A percentile compares a stretch with the other conserved stretches of the same genome.
phyloP scores from a whole-genome alignment of 2,797 vertebrate species.

The Ceyx erithaca region DNA sequence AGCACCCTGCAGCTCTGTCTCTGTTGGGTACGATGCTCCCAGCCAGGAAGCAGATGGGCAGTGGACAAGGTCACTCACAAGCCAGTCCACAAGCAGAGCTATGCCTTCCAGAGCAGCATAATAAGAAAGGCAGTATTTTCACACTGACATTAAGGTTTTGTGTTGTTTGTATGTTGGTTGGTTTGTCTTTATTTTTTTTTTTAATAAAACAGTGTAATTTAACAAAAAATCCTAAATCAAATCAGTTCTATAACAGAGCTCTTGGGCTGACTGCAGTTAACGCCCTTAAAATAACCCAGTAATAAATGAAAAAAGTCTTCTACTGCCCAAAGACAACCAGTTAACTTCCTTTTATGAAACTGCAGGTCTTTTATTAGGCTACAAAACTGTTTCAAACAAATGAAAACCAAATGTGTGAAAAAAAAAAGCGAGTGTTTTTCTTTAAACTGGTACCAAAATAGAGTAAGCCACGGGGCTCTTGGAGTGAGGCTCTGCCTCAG shows the following conservation, averaged over 20 bases:
- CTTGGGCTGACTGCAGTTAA: slow-evolving; percentile 43
- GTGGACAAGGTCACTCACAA: not conserved
- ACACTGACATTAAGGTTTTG: not conserved
- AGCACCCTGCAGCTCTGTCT: not conserved
- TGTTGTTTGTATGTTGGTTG: too few species aligned
- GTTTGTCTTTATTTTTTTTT: too few species aligned
- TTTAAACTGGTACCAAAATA: slow-evolving; percentile 50
- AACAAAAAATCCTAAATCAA: slow-evolving; percentile 25
- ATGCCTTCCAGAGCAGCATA: not conserved
- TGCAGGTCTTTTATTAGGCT: slow-evolving; percentile 73
- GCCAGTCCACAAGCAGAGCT: not conserved
- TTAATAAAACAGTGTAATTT: slow-evolving; percentile 28
- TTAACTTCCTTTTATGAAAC: slow-evolving; percentile 78
- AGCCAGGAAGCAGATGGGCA: not conserved
- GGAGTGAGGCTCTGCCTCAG: not conserved
- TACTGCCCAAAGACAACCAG: slow-evolving; percentile 72
- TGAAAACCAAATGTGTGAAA: slow-evolving; percentile 76
- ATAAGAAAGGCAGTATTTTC: not conserved
- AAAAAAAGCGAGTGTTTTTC: slow-evolving; percentile 36
- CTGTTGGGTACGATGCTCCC: not conserved
- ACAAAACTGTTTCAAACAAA: slow-evolving; percentile 76
- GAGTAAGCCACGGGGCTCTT: not conserved
- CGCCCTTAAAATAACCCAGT: slow-evolving; percentile 72
- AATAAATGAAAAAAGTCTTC: slow-evolving; percentile 69
- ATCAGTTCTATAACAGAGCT: slow-evolving; percentile 30